These are phyloP conservation scores for Chaetodon trifascialis DNA, from an alignment of 2,113 vertebrate genomes.

Conservation along the genomic window DNA sequence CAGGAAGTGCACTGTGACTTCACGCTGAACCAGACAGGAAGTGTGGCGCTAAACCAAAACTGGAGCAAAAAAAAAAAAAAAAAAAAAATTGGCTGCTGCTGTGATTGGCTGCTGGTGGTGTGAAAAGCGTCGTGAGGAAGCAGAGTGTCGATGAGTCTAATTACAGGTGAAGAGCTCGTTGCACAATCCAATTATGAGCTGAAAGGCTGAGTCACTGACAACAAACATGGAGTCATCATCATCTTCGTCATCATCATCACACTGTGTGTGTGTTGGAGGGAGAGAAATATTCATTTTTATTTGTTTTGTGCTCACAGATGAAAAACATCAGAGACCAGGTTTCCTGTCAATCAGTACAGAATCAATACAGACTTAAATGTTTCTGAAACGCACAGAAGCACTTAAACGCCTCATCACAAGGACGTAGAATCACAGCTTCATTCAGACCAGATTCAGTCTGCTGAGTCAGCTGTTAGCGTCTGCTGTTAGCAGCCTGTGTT, in stretches of 20 bases:
- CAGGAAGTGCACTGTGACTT: no score
- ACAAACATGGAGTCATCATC: background rate
- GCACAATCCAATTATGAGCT: constrained; percentile 7
- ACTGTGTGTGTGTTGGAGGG: background rate
- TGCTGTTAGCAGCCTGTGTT: no score
- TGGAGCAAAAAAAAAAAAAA: background rate
- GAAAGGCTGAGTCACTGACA: constrained; percentile 18
- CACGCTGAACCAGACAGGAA: no score
- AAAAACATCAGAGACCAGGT: no score
- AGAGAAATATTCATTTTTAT: background rate
- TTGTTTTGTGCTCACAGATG: no score
- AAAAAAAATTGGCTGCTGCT: no score
- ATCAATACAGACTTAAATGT: background rate
- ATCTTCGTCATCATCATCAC: background rate
- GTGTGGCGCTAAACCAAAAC: background rate
- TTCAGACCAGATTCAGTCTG: no score
- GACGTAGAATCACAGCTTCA: no score
- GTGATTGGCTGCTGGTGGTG: background rate
- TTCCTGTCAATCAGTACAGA: no score
- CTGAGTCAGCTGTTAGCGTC: no score
- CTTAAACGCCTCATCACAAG: no score
- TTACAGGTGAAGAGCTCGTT: constrained; percentile 6
- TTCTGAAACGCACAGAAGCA: background rate
- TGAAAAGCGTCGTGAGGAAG: background rate
- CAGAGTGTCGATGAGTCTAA: background rate